Base-by-base conservation (phyloP, 2,888 invertebrate genomes). In the Epinotia demarniana region DNA sequence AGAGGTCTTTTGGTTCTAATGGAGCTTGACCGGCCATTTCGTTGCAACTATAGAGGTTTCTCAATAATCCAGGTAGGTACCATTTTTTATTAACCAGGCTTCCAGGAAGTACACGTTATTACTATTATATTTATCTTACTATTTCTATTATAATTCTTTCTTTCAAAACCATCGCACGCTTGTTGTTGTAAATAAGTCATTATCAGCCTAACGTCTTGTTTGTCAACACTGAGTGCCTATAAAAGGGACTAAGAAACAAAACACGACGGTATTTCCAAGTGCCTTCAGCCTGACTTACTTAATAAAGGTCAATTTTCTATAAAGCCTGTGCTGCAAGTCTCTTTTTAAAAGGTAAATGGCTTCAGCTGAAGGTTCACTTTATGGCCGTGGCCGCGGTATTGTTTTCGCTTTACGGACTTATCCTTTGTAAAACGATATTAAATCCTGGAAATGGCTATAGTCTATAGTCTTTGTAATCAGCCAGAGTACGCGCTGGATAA, bases 371-470 rank as follows among this genome's bases (percentile, higher is more conserved):
- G 66, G 68, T 70, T 49, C 64, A 64, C 49, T 58, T 70, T 74
- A 64, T 74, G 66, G 72, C 53, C 61, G 66, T 33, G 69, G 74
- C 53, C 60, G 61, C 58, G 23, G 74, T 74, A 74, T 70, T 74
- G 74, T 74, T 74, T 74, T 69, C 64, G 63, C 64, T 74, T 74
- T 74, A 70, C 57, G 63, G 63, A 39, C 58, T 70, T 74, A 60
- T 74, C 63, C 62, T 19, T 46, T 69, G 62, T 60, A 58, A 49
- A 64, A 49, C n/a, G 23, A 60, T 49, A 64, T 58, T 55, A 33
- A 49, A 8, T 13, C 16, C 74, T 74, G 49, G 74, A 74, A 63
- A 69, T 23, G 23, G 4, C 58, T 60, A 0, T 11, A 33, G n/a
- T 8, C 23, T 49, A 53, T 70, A 55, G 2, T n/a, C n/a, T n/a